Evolutionary conservation across 2,797 vertebrate species (phyloP).

Genomic region (Tinamus major): DNA sequence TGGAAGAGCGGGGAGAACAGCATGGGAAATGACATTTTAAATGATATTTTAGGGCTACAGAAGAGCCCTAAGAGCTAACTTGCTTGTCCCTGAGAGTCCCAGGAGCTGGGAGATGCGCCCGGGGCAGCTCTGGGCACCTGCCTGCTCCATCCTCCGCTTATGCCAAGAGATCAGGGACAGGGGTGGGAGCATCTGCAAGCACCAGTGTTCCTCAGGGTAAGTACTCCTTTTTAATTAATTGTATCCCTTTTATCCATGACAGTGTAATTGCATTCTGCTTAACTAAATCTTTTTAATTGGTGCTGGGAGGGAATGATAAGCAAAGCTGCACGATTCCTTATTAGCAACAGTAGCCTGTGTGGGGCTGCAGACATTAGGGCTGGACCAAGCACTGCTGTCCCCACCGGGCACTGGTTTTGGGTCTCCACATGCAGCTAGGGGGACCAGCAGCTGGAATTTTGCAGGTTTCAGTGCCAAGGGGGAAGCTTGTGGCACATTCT

Average conservation of each 20-base stretch:
- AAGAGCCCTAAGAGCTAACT: background rate
- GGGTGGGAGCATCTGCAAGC: slow-evolving; percentile 16
- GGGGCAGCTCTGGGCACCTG: background rate
- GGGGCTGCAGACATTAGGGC: too few species aligned
- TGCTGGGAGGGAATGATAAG: slow-evolving; percentile 34
- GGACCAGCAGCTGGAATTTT: background rate
- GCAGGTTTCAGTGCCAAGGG: too few species aligned
- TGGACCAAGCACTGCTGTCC: too few species aligned
- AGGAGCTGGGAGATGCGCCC: background rate
- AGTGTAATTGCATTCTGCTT: slow-evolving; percentile 65
- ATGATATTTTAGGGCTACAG: background rate
- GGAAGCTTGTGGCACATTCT: background rate
- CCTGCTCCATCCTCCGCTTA: background rate
- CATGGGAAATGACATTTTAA: background rate
- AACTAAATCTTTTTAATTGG: slow-evolving; percentile 60
- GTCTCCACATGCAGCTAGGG: too few species aligned
- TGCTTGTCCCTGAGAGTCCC: background rate
- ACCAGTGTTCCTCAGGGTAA: slow-evolving; percentile 32
- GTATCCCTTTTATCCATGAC: slow-evolving; percentile 72
- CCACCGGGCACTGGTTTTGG: too few species aligned
- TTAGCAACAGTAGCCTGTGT: background rate
- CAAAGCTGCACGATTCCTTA: background rate
- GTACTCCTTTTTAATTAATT: slow-evolving; percentile 74
- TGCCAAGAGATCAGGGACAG: background rate
- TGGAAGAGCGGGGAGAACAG: background rate